Conservation (phyloP, 2,113 vertebrate genomes). For the Semnornis frantzii region DNA sequence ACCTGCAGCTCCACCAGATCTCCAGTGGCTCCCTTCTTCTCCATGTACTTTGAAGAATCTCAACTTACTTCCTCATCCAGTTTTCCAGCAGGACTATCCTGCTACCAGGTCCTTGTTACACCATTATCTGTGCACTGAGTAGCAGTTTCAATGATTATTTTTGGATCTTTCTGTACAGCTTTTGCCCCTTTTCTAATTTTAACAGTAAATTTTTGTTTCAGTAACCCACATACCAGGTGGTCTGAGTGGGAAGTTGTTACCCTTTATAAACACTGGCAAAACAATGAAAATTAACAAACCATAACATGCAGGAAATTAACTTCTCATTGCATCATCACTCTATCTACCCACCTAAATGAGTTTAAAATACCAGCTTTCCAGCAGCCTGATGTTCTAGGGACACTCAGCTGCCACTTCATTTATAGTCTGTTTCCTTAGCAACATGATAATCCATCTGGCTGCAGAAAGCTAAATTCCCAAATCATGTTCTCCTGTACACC, state of each 20-base stretch:
- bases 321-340: conserved; percentile 37
- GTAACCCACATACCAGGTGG: not conserved
- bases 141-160: not conserved
- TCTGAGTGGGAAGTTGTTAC: not conserved
- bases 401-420: conserved; percentile 66
- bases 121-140: not conserved
- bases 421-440: conserved; percentile 73
- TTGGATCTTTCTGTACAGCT: not conserved
- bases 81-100: not conserved
- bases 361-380: conserved; percentile 67
- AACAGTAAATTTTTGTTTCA: not conserved
- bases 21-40: not conserved
- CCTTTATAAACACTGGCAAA: conserved; percentile 41
- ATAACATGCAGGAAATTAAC: conserved; percentile 49
- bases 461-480: conserved; percentile 66
- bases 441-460: conserved; percentile 69
- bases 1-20: not conserved
- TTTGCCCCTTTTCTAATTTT: conserved; percentile 12
- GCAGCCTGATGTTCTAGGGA: conserved; percentile 67
- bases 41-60: not conserved
- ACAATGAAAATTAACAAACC: conserved; percentile 39
- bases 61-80: not conserved
- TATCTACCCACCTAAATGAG: conserved; percentile 40
- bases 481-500: conserved; percentile 54
- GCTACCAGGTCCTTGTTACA: not conserved